Conservation (phyloP, 2,797 vertebrate species). For the Vireo griseus region DNA sequence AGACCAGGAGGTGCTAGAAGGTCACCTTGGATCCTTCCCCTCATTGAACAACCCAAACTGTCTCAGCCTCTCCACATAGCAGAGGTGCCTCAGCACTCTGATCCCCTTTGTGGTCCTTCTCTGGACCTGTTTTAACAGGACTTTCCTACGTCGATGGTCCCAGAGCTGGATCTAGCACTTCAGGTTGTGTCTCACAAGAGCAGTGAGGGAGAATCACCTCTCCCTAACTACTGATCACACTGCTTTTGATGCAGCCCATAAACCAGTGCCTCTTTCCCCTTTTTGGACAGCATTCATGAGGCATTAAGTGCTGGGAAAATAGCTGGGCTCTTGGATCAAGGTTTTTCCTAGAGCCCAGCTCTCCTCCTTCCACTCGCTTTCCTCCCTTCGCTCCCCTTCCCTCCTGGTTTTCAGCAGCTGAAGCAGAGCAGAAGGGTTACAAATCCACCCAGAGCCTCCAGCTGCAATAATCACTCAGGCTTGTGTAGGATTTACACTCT, state of each 20-base stretch:
- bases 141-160: background rate
- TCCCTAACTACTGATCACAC: background rate
- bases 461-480: background rate
- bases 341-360: background rate
- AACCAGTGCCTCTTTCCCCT: background rate
- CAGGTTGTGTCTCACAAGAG: background rate
- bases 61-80: background rate
- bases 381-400: background rate
- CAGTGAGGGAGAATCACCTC: background rate
- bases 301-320: background rate
- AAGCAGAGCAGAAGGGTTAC: background rate
- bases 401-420: background rate
- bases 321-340: background rate
- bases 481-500: conserved; percentile 9
- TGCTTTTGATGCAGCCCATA: background rate
- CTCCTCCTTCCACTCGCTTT: background rate
- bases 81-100: no score
- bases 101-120: background rate
- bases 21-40: background rate
- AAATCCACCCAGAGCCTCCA: background rate
- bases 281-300: background rate
- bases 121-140: background rate
- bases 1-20: background rate
- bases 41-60: rapidly evolving
- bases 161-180: background rate